Conservation (phyloP, 2,797 vertebrate species). For the Diceros bicornis region DNA sequence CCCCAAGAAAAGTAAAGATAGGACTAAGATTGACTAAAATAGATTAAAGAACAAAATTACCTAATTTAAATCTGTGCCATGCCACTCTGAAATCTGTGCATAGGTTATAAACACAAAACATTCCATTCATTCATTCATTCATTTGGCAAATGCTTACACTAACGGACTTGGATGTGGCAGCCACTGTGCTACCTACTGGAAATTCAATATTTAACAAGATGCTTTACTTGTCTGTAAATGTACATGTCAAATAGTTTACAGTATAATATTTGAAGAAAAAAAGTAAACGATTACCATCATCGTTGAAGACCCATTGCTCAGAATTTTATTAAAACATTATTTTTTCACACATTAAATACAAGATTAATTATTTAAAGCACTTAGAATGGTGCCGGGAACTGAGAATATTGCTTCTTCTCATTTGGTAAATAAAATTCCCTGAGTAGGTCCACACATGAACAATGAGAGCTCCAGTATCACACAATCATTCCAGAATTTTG, state of each 20-base stretch:
- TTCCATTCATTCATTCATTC: neutral
- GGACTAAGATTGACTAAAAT: neutral
- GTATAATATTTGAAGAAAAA: conserved; percentile 1
- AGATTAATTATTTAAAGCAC: neutral
- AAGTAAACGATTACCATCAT: neutral
- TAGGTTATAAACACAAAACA: neutral
- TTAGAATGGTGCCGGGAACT: neutral
- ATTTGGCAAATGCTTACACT: neutral
- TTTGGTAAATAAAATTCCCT: neutral
- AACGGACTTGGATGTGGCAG: neutral
- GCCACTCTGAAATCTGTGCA: neutral
- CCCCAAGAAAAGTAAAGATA: neutral
- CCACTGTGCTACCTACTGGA: neutral
- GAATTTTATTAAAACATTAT: neutral
- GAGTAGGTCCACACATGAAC: neutral
- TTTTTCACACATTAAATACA: neutral
- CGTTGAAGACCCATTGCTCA: neutral
- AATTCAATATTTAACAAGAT: neutral
- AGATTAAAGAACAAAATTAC: neutral
- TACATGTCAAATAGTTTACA: neutral
- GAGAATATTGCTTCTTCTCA: neutral
- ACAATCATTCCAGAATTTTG: neutral
- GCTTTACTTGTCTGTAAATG: neutral
- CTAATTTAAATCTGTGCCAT: neutral
- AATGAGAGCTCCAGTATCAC: neutral